Conservation (phyloP, 2,797 vertebrate species). For the Crenuchus spilurus region DNA sequence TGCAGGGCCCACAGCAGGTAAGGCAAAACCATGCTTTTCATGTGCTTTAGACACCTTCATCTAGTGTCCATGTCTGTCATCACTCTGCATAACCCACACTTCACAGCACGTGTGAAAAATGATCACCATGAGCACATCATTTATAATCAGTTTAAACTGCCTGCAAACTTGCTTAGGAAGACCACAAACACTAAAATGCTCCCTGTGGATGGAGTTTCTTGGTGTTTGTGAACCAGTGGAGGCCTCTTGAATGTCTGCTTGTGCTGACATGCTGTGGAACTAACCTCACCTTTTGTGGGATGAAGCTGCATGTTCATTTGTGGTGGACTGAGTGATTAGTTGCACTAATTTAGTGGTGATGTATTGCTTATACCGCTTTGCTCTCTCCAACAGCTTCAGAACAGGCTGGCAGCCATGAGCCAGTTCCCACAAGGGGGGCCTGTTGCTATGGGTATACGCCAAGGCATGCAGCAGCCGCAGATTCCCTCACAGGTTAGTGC, state of each 20-base stretch:
- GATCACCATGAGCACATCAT: no score
- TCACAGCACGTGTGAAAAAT: no score
- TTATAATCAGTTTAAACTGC: no score
- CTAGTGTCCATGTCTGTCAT: no score
- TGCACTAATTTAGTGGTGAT: constrained; percentile 25
- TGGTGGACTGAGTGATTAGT: constrained; percentile 15
- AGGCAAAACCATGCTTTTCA: not conserved
- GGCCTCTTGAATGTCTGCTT: not conserved
- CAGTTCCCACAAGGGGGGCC: constrained; percentile 83
- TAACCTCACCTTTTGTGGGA: constrained; percentile 35
- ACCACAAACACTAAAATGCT: not conserved
- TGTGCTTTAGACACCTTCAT: no score
- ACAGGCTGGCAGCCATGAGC: constrained; percentile 84
- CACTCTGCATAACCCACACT: no score
- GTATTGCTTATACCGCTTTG: constrained; percentile 3
- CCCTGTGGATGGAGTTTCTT: constrained; percentile 1
- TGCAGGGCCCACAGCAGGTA: constrained; percentile 93
- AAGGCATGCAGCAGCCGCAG: constrained; percentile 82
- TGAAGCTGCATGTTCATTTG: constrained; percentile 15
- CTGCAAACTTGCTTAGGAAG: not conserved
- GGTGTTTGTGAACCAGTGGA: constrained; percentile 5
- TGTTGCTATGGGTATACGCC: constrained; percentile 83
- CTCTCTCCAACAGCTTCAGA: constrained; percentile 80
- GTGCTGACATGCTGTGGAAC: constrained; percentile 30
- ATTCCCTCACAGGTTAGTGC: constrained; percentile 81